Evolutionary conservation across 2,888 invertebrate genomes (phyloP).

Genomic region (Campoletis raptor): DNA sequence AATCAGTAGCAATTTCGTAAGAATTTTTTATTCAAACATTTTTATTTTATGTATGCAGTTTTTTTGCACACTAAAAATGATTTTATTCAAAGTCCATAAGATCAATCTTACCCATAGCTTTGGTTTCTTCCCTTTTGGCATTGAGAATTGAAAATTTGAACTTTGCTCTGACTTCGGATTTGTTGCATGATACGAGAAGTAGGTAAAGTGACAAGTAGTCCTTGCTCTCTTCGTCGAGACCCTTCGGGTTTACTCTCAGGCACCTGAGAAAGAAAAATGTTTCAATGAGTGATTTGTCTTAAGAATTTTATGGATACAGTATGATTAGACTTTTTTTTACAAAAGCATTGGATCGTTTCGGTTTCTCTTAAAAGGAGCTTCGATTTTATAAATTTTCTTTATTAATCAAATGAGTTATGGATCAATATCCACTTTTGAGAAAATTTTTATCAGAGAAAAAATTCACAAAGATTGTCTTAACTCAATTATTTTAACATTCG

Average conservation of each 20-base stretch:
- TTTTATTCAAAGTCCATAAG: background rate
- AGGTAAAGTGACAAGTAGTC: conserved; percentile 99
- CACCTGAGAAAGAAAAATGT: conserved; percentile 88
- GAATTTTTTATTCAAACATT: background rate
- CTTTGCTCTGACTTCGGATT: conserved; percentile 99
- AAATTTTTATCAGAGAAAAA: background rate
- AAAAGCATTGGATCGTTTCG: background rate
- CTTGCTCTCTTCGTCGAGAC: conserved; percentile 99
- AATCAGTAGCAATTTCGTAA: background rate
- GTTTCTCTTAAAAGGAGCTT: background rate
- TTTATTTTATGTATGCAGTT: background rate
- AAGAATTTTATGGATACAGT: background rate
- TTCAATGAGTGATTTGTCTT: background rate
- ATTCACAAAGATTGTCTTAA: background rate
- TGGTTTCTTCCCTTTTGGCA: conserved; percentile 99
- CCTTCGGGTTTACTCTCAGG: conserved; percentile 99
- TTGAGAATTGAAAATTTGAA: conserved; percentile 99
- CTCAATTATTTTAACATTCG: background rate
- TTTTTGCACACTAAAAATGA: background rate
- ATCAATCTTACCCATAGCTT: conserved; percentile 96
- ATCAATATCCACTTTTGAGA: background rate
- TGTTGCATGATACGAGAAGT: conserved; percentile 99
- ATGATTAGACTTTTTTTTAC: background rate
- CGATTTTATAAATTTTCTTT: background rate
- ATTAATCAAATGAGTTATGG: background rate